Evolutionary conservation across 2,888 invertebrate species (phyloP).

Genomic region (Polymixis lichenea): DNA sequence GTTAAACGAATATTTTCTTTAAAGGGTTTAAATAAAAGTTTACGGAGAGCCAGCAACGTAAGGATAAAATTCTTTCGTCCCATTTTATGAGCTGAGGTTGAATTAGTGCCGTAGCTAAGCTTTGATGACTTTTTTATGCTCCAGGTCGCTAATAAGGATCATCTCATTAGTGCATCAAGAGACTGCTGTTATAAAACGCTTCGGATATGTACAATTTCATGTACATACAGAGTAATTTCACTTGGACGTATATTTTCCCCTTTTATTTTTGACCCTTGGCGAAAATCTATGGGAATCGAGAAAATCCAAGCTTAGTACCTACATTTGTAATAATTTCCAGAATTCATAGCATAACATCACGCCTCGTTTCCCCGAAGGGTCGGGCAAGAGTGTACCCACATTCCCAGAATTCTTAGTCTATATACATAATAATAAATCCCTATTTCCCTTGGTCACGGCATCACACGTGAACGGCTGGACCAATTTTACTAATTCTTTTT

Average conservation of each 20-base stretch:
- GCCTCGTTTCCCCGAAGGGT: no score
- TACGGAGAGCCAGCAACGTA: not conserved
- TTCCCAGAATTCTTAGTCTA: no score
- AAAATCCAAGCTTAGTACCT: not conserved
- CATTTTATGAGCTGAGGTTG: conserved; percentile 29
- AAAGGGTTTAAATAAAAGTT: conserved; percentile 33
- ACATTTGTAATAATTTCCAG: no score
- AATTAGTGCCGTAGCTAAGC: conserved; percentile 26
- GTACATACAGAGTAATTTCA: not conserved
- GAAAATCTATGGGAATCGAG: not conserved
- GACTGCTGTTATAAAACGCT: not conserved
- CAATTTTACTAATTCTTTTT: no score
- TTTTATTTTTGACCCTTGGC: not conserved
- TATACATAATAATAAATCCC: no score
- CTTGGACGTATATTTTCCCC: not conserved
- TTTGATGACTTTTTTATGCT: conserved; percentile 25
- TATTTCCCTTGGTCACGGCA: no score
- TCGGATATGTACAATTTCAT: not conserved
- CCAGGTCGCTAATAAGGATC: conserved; percentile 8
- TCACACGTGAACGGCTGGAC: no score
- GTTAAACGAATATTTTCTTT: conserved; percentile 7
- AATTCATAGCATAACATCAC: no score
- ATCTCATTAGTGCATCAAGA: conserved; percentile 6
- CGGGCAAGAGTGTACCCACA: no score
- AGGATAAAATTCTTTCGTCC: conserved; percentile 21